Conservation (phyloP, 2,113 vertebrate genomes). For the Eulacestoma nigropectus region DNA sequence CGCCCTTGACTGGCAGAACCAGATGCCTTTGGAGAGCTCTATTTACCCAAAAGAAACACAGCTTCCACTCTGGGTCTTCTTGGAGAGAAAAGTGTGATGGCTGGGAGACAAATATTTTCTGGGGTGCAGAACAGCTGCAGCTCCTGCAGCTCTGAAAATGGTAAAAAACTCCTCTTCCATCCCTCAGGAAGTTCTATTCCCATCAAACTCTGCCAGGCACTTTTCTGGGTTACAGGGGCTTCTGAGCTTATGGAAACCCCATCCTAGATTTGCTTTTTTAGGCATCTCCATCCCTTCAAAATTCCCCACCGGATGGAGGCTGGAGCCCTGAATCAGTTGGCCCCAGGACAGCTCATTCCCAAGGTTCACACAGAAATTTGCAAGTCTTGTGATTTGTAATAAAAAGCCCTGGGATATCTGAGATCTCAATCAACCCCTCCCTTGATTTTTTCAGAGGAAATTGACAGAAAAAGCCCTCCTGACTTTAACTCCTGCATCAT, state of each 20-base stretch:
- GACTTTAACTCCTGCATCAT: background rate
- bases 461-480: background rate
- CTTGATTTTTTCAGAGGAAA: background rate
- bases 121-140: background rate
- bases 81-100: background rate
- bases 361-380: background rate
- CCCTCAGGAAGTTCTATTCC: background rate
- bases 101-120: background rate
- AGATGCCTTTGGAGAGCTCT: background rate
- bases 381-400: background rate
- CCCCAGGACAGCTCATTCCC: background rate
- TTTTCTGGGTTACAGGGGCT: background rate
- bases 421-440: background rate
- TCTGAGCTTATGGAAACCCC: background rate
- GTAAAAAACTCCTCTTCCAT: background rate
- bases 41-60: background rate
- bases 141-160: background rate
- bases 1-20: background rate
- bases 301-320: background rate
- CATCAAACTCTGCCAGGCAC: background rate
- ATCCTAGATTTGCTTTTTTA: background rate
- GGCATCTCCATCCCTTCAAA: background rate
- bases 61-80: background rate
- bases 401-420: background rate
- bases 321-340: background rate